Evolutionary conservation across 1,140 invertebrate species (phyloP), one percentile per base, ranked within the genome.

Genomic region (Drepana arcuata): DNA sequence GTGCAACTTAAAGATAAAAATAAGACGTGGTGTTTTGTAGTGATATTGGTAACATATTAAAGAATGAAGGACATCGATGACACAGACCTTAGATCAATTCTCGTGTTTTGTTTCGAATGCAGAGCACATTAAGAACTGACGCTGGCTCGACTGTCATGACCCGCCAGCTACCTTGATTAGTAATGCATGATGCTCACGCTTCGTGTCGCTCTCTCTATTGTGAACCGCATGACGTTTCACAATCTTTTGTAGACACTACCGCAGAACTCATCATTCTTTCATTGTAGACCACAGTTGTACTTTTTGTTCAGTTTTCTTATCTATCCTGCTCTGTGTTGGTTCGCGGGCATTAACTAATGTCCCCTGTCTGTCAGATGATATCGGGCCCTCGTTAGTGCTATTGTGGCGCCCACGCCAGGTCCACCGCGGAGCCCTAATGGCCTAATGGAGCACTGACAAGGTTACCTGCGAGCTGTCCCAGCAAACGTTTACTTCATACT

Each of bases 201-300:
- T 65, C 58, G 61, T 39, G 46, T 57, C 43, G 56, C 63, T 69
- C 67, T 73, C 67, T 68, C 68, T 53, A 70, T 75, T 70, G 68
- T 74, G 51, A 49, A 40, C 44, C 42, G 54, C 63, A 57, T 66
- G 68, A 66, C 56, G 55, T 75, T 68, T 70, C 68, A 63, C 61
- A 68, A 65, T 70, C 68, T 63, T 67, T 69, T 70, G 60, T 64
- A 50, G 36, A 36, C 47, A 38, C 47, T 29, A 37, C 23, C 39
- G 42, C 48, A 45, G 48, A 44, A 46, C 53, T 57, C 57, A 48
- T 70, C 56, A 56, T 63, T 61, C 54, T 58, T 58, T 54, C 48
- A 51, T 59, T 56, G 48, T 56, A 30, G 41, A 49, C 42, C 43
- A 38, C 32, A 35, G 34, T 41, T 49, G 30, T 44, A 49, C 46